These are phyloP conservation scores for Perizoma flavofasciatum DNA, from an alignment of 2,888 invertebrate species.

Conservation along the genomic window DNA sequence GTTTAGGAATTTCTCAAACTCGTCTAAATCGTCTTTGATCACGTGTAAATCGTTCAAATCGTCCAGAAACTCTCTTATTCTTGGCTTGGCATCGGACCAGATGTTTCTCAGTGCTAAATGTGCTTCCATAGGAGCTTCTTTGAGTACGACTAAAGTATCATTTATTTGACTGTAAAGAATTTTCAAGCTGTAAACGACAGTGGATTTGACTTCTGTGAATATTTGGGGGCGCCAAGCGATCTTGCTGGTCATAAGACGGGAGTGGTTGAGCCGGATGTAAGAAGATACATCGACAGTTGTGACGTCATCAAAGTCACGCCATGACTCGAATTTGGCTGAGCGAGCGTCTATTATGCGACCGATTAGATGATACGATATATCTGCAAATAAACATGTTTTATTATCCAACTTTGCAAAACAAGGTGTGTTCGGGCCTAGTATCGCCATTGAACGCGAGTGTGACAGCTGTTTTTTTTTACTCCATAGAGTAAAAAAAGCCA, in stretches of 20 bases:
- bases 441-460: too few relatives aligned
- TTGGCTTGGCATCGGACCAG: slow-evolving; percentile 90
- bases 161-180: slow-evolving; percentile 72
- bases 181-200: slow-evolving; percentile 61
- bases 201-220: slow-evolving; percentile 74
- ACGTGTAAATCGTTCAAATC: slow-evolving; percentile 89
- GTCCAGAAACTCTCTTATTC: slow-evolving; percentile 87
- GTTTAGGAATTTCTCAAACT: slow-evolving; percentile 88
- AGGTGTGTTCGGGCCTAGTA: too few relatives aligned
- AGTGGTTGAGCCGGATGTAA: slow-evolving; percentile 92
- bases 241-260: slow-evolving; percentile 90
- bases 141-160: slow-evolving; percentile 71
- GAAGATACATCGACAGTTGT: slow-evolving; percentile 90
- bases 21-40: slow-evolving; percentile 88
- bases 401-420: background rate
- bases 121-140: slow-evolving; percentile 86
- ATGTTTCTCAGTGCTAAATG: slow-evolving; percentile 86
- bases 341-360: slow-evolving; percentile 91
- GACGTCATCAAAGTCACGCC: slow-evolving; percentile 93
- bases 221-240: slow-evolving; percentile 92
- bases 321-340: slow-evolving; percentile 89
- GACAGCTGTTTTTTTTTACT: too few relatives aligned
- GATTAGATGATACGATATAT: slow-evolving; percentile 86
- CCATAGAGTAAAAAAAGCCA: too few relatives aligned
- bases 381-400: slow-evolving; percentile 45